A percentile compares a stretch with the other conserved stretches of the same genome.
Conservation (phyloP, 2,797 vertebrate genomes). For the Alosa sapidissima region DNA sequence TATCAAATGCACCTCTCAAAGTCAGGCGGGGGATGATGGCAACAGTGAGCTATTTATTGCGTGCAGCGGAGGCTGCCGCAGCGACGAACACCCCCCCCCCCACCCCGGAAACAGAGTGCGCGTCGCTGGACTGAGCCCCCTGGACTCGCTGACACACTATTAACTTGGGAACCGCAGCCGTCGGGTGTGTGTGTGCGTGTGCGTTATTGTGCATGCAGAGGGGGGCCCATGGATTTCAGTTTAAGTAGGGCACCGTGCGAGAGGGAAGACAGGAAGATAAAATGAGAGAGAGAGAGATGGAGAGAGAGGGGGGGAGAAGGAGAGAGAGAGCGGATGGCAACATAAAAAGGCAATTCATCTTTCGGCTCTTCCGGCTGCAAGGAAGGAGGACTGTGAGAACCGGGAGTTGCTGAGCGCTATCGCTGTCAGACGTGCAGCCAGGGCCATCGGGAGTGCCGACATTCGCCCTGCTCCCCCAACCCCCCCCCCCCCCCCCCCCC, state of each 20-base stretch:
- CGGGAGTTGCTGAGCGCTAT: neutral
- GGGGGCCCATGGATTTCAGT: neutral
- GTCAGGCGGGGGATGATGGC: constrained; percentile 24
- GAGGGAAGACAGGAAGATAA: neutral
- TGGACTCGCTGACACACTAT: neutral
- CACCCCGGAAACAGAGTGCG: neutral
- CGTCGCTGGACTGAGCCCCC: neutral
- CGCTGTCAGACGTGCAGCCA: constrained; percentile 4
- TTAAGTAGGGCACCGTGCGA: neutral
- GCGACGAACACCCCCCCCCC: neutral
- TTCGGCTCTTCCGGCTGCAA: neutral
- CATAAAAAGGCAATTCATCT: neutral
- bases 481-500: neutral
- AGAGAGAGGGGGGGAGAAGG: neutral
- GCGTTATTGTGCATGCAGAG: neutral
- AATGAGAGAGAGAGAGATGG: neutral
- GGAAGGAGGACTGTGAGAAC: neutral
- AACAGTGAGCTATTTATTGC: constrained; percentile 44
- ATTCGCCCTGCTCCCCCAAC: neutral
- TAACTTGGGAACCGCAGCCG: neutral
- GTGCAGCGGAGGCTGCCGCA: constrained; percentile 2
- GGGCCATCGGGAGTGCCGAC: neutral
- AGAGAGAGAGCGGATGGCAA: neutral
- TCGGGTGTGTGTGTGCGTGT: neutral
- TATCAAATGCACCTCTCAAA: constrained; percentile 44